These are phyloP conservation scores for Danio jaintianensis DNA, from an alignment of 2,797 vertebrate genomes.

Conservation along the genomic window DNA sequence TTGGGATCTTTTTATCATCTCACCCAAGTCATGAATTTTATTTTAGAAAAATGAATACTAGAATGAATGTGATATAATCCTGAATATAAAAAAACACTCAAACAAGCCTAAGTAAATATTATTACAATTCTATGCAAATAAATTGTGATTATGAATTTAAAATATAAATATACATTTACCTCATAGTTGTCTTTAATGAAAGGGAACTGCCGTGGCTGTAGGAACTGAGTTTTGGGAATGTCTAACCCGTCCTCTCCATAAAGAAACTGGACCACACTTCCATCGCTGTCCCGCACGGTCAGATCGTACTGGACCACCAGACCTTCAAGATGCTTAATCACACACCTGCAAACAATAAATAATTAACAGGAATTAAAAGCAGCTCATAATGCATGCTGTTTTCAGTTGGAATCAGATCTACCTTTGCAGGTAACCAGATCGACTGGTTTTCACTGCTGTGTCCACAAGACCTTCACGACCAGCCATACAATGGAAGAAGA, in stretches of 20 bases:
- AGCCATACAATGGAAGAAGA: slow-evolving; percentile 99
- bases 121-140: too few relatives aligned
- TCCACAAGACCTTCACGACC: slow-evolving; percentile 97
- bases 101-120: too few relatives aligned
- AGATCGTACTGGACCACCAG: slow-evolving; percentile 96
- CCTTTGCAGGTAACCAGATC: slow-evolving; percentile 98
- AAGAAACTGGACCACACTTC: slow-evolving; percentile 95
- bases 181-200: slow-evolving; percentile 94
- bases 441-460: slow-evolving; percentile 96
- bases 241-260: slow-evolving; percentile 97
- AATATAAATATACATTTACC: slow-evolving; percentile 71
- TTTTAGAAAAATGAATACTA: too few relatives aligned
- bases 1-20: too few relatives aligned
- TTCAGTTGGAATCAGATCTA: slow-evolving; percentile 59
- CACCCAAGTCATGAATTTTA: too few relatives aligned
- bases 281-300: slow-evolving; percentile 94
- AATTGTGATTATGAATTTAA: neutral
- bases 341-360: slow-evolving; percentile 78
- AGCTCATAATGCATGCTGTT: neutral
- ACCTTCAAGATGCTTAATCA: slow-evolving; percentile 96
- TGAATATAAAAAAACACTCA: too few relatives aligned
- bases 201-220: slow-evolving; percentile 89
- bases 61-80: too few relatives aligned
- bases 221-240: slow-evolving; percentile 93
- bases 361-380: too few relatives aligned